Percentiles rank a stretch among this genome's conserved stretches.
These are phyloP conservation scores for Artemia sinica DNA, from an alignment of 2,888 invertebrate species.

Conservation along the genomic window DNA sequence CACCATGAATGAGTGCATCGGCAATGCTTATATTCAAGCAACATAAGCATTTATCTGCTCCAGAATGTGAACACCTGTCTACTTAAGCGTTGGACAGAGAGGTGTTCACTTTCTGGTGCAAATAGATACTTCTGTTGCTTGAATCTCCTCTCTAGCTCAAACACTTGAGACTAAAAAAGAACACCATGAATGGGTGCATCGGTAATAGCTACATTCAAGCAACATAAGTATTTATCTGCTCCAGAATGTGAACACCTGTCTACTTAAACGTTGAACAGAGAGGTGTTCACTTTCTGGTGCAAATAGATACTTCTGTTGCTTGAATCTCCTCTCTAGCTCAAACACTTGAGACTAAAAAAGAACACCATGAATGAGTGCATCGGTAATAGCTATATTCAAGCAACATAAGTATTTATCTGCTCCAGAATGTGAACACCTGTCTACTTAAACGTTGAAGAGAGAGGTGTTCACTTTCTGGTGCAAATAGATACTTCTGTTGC, in stretches of 20 bases:
- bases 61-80: too few relatives aligned
- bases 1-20: not conserved
- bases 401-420: too few relatives aligned
- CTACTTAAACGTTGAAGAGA: constrained; percentile 40
- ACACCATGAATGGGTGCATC: not conserved
- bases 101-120: constrained; percentile 73
- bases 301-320: constrained; percentile 70
- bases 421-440: too few relatives aligned
- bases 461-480: constrained; percentile 74
- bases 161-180: constrained; percentile 42
- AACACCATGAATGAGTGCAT: not conserved
- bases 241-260: too few relatives aligned
- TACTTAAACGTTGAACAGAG: constrained; percentile 50
- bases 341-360: constrained; percentile 45
- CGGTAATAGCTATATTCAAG: too few relatives aligned
- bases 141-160: constrained; percentile 69
- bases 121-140: constrained; percentile 73
- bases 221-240: too few relatives aligned
- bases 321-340: constrained; percentile 68
- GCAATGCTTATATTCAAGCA: too few relatives aligned
- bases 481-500: constrained; percentile 71
- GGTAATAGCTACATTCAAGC: too few relatives aligned
- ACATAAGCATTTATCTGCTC: too few relatives aligned
- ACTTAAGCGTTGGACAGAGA: constrained; percentile 55
- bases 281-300: constrained; percentile 80